phyloP scores from a whole-genome alignment of 2,888 invertebrate genomes.

The Catocala sponsa region DNA sequence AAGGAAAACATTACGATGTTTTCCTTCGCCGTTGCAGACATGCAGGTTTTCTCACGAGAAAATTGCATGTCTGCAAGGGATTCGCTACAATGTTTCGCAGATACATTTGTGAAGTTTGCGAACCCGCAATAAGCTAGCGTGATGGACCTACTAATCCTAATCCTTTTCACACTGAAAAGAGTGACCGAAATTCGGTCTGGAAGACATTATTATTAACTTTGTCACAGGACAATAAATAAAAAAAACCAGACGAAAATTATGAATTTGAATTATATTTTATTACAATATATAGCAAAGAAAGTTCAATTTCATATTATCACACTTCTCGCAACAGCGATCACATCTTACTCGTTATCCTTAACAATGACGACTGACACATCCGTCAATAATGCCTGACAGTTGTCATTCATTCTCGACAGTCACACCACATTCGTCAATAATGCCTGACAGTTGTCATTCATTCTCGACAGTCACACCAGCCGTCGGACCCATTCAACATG shows the following conservation, averaged over 20 bases:
- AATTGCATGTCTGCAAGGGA: too few species aligned
- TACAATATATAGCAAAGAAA: conserved; percentile 59
- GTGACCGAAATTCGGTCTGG: too few species aligned
- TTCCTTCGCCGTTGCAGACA: too few species aligned
- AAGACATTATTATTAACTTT: too few species aligned
- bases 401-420: conserved; percentile 17
- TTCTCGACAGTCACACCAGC: conserved; percentile 20
- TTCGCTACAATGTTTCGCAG: too few species aligned
- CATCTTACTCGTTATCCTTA: conserved; percentile 33
- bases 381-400: not conserved
- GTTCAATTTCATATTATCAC: conserved; percentile 52
- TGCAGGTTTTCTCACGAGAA: too few species aligned
- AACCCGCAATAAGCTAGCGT: too few species aligned
- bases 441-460: conserved; percentile 2
- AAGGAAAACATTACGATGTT: too few species aligned
- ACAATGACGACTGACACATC: not conserved
- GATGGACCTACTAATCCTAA: too few species aligned
- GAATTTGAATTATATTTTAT: conserved; percentile 56
- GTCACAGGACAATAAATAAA: conserved; percentile 33
- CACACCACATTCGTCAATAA: conserved; percentile 9
- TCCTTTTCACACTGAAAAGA: too few species aligned
- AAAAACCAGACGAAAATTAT: conserved; percentile 45
- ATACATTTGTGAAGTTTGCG: too few species aligned
- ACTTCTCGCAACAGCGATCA: conserved; percentile 47
- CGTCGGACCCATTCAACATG: conserved; percentile 49